These are phyloP conservation scores for Melozone crissalis DNA, from an alignment of 2,113 vertebrate genomes.

Conservation along the genomic window DNA sequence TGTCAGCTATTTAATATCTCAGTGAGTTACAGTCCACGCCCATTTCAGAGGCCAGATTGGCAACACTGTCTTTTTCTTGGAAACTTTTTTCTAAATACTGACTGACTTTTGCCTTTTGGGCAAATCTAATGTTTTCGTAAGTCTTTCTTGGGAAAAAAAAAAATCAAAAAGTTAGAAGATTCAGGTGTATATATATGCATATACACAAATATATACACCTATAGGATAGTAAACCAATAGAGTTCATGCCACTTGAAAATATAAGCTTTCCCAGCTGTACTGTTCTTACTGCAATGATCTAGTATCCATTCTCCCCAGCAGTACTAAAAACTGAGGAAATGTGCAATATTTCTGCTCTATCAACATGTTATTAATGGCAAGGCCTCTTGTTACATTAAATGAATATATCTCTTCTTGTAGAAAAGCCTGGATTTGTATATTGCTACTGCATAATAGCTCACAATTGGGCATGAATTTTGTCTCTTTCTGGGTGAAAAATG, in stretches of 20 bases:
- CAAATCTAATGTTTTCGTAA: background rate
- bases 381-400: background rate
- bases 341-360: background rate
- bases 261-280: background rate
- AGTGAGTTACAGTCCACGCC: background rate
- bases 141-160: background rate
- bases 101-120: background rate
- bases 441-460: background rate
- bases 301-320: background rate
- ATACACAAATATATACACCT: rapidly evolving
- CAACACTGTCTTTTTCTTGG: background rate
- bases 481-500: background rate
- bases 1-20: background rate
- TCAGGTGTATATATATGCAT: rapidly evolving
- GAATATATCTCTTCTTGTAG: background rate
- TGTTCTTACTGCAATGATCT: background rate
- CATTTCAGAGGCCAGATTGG: background rate
- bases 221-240: background rate
- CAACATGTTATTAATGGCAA: background rate
- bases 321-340: background rate
- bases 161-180: background rate
- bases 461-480: background rate
- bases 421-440: background rate
- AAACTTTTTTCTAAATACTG: background rate
- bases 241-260: background rate